A percentile compares a stretch with the other conserved stretches of the same genome.
Conservation (phyloP, 92 coral and sea anemone genomes). For the Palythoa heliodiscus region DNA sequence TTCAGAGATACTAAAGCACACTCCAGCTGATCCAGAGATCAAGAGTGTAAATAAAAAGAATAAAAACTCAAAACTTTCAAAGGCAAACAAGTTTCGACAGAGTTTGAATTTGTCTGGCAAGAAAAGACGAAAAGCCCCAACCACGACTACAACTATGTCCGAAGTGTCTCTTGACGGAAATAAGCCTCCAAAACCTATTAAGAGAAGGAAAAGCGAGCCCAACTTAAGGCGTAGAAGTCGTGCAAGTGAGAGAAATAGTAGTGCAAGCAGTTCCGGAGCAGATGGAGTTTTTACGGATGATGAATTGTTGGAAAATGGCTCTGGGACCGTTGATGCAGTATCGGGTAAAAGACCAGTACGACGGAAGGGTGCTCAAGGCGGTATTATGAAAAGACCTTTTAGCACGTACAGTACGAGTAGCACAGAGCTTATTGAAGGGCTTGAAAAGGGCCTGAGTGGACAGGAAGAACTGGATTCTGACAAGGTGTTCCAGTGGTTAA, state of each 20-base stretch:
- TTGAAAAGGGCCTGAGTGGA: slow-evolving; percentile 41
- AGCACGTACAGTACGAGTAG: slow-evolving; percentile 57
- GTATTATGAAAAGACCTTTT: slow-evolving; percentile 35
- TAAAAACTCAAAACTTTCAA: slow-evolving; percentile 55
- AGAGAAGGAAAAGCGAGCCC: slow-evolving; percentile 45
- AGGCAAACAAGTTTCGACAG: slow-evolving; percentile 77
- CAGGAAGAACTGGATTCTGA: slow-evolving; percentile 81
- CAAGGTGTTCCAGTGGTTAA: slow-evolving; percentile 79
- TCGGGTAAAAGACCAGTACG: not conserved
- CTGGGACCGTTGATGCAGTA: not conserved
- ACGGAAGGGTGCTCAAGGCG: not conserved
- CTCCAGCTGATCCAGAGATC: slow-evolving; percentile 28
- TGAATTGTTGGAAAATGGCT: not conserved
- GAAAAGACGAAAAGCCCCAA: slow-evolving; percentile 64
- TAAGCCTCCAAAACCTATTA: slow-evolving; percentile 30
- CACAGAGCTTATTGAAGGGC: slow-evolving; percentile 49
- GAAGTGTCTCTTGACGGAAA: slow-evolving; percentile 35
- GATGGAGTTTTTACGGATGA: slow-evolving; percentile 7
- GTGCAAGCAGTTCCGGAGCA: not conserved
- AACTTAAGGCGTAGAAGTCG: slow-evolving; percentile 27
- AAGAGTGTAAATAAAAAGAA: slow-evolving; percentile 43
- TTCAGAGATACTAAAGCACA: not conserved
- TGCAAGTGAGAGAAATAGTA: slow-evolving; percentile 10
- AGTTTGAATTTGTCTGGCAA: slow-evolving; percentile 76
- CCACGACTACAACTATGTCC: slow-evolving; percentile 46